These are phyloP conservation scores for Trisateles emortualis DNA, from an alignment of 2,888 invertebrate genomes.

Conservation along the genomic window DNA sequence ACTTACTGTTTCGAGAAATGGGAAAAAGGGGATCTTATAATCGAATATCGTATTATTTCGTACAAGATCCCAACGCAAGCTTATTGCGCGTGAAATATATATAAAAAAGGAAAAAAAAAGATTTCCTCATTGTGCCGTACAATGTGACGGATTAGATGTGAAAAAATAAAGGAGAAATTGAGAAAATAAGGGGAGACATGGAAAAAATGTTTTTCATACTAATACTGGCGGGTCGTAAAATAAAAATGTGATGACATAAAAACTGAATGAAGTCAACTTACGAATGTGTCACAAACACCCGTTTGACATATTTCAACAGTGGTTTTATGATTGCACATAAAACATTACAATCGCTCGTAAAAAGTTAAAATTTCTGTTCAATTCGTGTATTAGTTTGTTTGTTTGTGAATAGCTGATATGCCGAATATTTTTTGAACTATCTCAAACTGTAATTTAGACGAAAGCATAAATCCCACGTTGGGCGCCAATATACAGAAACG, in stretches of 20 bases:
- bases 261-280: slow-evolving; percentile 61
- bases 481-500: slow-evolving; percentile 38
- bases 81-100: slow-evolving; percentile 47
- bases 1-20: slow-evolving; percentile 61
- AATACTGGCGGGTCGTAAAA: slow-evolving; percentile 49
- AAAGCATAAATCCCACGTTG: slow-evolving; percentile 24
- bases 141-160: slow-evolving; percentile 39
- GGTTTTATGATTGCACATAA: slow-evolving; percentile 73
- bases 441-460: background rate
- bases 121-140: slow-evolving; percentile 30
- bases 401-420: too few species aligned
- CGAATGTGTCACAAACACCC: slow-evolving; percentile 68
- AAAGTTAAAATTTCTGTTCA: slow-evolving; percentile 61
- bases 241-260: slow-evolving; percentile 58
- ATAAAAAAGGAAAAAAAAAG: slow-evolving; percentile 23
- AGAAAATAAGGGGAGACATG: slow-evolving; percentile 31
- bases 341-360: slow-evolving; percentile 74
- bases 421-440: too few species aligned
- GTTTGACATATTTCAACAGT: slow-evolving; percentile 68
- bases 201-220: slow-evolving; percentile 48
- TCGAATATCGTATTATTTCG: slow-evolving; percentile 59
- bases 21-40: slow-evolving; percentile 59
- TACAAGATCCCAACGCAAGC: slow-evolving; percentile 36
- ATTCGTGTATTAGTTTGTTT: slow-evolving; percentile 49
- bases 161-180: slow-evolving; percentile 40